Conservation (phyloP, 1,140 invertebrate species). For the Heliothis virescens region DNA sequence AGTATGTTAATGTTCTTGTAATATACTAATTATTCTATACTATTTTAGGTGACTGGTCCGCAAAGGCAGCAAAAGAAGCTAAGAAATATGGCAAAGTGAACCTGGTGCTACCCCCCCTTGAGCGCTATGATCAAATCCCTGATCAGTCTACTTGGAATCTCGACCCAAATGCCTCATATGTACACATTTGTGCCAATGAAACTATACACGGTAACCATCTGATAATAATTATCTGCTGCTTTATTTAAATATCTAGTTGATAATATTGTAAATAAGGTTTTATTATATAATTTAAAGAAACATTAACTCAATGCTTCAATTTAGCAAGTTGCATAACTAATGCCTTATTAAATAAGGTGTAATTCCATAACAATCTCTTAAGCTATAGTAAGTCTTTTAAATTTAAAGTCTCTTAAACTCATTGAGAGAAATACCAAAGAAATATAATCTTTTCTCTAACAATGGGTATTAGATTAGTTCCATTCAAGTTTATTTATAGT, state of each 20-base stretch:
- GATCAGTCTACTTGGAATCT: conserved; percentile 93
- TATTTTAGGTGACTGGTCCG: conserved; percentile 94
- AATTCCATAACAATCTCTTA: no score
- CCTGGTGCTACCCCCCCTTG: conserved; percentile 92
- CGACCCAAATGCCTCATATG: conserved; percentile 96
- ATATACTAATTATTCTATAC: background rate
- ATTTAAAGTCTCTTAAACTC: no score
- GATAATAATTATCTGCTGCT: background rate
- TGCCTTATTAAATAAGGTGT: background rate
- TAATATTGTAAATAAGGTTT: no score
- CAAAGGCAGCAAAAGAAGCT: conserved; percentile 98
- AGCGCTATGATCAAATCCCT: conserved; percentile 91
- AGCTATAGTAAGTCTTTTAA: no score
- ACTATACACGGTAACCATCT: conserved; percentile 94
- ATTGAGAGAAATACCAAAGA: no score
- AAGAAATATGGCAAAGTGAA: conserved; percentile 97
- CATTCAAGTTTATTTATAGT: background rate
- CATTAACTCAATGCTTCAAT: background rate
- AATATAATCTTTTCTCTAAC: no score
- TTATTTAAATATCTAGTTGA: background rate
- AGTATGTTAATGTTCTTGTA: background rate
- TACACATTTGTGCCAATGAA: conserved; percentile 99
- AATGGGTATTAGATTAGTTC: background rate
- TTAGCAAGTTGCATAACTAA: background rate
- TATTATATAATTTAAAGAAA: background rate